phyloP scores from a whole-genome alignment of 2,797 vertebrate genomes.

The Pterois miles region DNA sequence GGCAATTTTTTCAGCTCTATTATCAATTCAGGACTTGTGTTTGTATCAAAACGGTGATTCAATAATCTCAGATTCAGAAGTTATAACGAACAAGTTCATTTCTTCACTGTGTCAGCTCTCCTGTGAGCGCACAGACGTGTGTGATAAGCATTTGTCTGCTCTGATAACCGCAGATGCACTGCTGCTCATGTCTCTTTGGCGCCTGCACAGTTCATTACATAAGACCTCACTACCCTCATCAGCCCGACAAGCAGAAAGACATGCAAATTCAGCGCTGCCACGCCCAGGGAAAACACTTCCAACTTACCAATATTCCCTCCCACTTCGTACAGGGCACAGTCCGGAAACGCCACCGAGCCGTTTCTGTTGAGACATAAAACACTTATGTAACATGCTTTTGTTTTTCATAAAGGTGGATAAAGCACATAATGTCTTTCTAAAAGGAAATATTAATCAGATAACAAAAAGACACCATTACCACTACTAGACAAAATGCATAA shows the following conservation, averaged over 20 bases:
- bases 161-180: constrained; percentile 78
- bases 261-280: constrained; percentile 59
- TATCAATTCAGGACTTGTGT: not conserved
- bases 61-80: not conserved
- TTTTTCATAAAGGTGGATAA: not conserved
- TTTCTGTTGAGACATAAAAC: constrained; percentile 72
- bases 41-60: not conserved
- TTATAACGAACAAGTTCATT: constrained; percentile 5
- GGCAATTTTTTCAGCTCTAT: not conserved
- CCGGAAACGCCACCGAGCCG: constrained; percentile 70
- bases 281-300: constrained; percentile 10
- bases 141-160: constrained; percentile 75
- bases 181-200: constrained; percentile 44
- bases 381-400: not conserved
- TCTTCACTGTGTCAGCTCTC: constrained; percentile 24
- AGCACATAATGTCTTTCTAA: not conserved
- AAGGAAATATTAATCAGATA: not conserved
- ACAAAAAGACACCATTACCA: not conserved
- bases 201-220: constrained; percentile 58
- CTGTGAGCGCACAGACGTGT: constrained; percentile 56
- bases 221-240: constrained; percentile 60
- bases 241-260: constrained; percentile 72
- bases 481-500: not conserved
- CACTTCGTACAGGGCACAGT: constrained; percentile 88
- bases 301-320: constrained; percentile 91